Percentiles rank a stretch among this genome's conserved stretches.
phyloP scores from a whole-genome alignment of 2,888 invertebrate species.

The Cataglyphis altisquamis region DNA sequence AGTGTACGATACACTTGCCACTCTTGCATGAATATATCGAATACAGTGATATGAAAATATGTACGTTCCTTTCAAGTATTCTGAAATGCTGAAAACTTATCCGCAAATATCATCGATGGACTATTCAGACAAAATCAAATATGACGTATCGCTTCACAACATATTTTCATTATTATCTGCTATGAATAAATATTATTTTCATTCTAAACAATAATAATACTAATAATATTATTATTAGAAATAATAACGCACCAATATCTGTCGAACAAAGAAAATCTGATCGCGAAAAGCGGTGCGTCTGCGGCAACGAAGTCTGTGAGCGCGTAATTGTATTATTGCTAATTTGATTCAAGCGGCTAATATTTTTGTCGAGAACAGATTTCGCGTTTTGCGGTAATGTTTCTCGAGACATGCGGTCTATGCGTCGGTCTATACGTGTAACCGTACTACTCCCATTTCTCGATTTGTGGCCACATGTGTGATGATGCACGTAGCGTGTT shows the following conservation, averaged over 20 bases:
- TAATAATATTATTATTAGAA: neutral
- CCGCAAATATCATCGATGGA: conserved; percentile 14
- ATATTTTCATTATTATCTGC: neutral
- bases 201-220: neutral
- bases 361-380: neutral
- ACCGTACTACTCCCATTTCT: conserved; percentile 43
- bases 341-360: neutral
- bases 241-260: conserved; percentile 57
- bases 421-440: conserved; percentile 79
- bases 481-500: conserved; percentile 22
- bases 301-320: conserved; percentile 79
- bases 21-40: conserved; percentile 32
- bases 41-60: conserved; percentile 15
- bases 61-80: conserved; percentile 13
- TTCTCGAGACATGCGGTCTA: conserved; percentile 86
- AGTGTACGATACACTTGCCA: conserved; percentile 42
- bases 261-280: conserved; percentile 38
- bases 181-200: neutral
- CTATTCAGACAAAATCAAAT: conserved; percentile 1
- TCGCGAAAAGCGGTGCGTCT: conserved; percentile 71
- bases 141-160: neutral
- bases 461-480: conserved; percentile 35
- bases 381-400: conserved; percentile 77
- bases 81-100: conserved; percentile 18
- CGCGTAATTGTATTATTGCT: conserved; percentile 67